Evolutionary conservation across 2,113 vertebrate genomes (phyloP).

Genomic region (Macroglossus sobrinus): DNA sequence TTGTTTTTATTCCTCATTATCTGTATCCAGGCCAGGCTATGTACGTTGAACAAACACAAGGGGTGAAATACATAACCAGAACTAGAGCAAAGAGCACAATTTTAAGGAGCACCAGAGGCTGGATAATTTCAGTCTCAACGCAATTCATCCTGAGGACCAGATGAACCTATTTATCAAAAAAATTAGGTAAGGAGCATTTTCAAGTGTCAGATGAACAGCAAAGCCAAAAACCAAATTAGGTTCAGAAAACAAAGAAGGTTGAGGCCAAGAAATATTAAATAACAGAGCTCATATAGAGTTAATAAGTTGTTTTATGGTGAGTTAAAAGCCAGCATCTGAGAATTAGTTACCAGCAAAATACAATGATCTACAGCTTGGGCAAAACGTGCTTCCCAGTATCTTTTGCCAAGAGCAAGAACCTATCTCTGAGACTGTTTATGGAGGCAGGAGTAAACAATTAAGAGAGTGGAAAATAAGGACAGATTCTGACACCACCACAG

Average conservation of each 20-base stretch:
- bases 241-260: neutral
- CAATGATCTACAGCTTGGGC: fast-evolving
- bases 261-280: neutral
- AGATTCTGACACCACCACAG: neutral
- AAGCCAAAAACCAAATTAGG: neutral
- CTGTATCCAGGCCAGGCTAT: neutral
- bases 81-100: neutral
- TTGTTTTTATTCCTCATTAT: neutral
- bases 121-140: neutral
- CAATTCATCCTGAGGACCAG: neutral
- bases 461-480: neutral
- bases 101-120: neutral
- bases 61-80: neutral
- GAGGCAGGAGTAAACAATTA: neutral
- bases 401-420: neutral
- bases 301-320: neutral
- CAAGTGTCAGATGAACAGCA: neutral
- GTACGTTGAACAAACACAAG: neutral
- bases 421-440: neutral
- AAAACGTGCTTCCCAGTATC: too few species aligned
- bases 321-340: neutral
- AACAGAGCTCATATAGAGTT: neutral
- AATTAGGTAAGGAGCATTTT: neutral
- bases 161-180: neutral
- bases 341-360: neutral